Evolutionary conservation across 2,797 vertebrate genomes (phyloP), one percentile per base, ranked within the genome.

Genomic region (Periophthalmus magnuspinnatus): DNA sequence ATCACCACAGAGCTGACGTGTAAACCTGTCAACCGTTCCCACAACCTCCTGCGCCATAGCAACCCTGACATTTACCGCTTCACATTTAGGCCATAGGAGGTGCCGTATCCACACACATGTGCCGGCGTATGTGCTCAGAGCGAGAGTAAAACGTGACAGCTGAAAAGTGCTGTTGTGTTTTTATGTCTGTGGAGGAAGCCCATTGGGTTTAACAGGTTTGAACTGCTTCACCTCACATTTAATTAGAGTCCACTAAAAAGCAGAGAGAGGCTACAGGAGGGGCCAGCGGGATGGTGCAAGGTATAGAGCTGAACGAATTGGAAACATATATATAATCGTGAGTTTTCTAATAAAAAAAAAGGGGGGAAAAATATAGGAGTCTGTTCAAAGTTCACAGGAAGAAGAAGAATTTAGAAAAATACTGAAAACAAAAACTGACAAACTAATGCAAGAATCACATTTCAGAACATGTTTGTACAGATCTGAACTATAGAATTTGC

Each of bases 181-280:
- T 70, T 24, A 50, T 65, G 5, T 76, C 38, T 58, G 50, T 33
- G 19, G 65, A 69, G 54, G 71, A 76, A 80, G 32, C 73, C 78
- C 38, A 62, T 74, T 79, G 0, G 2, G 7, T 65, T 71, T 70
- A 63, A 69, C 41, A 0, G 0, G 8, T 61, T n/a, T 79, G 71
- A 86, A 81, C 76, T 76, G 36, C 56, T 75, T 76, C 81, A 76
- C 77, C 75, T 32, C 52, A 5, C 5, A 36, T 80, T 41, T 84
- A 67, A 82, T 73, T 70, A 74, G 24, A 74, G 36, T n/a, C 21
- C 24, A 41, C 33, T 48, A 45, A 64, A 57, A 28, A 24, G n/a
- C 24, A 57, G 55, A 8, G 50, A 2, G 7, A 8, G n/a, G 13
- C 10, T 14, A 16, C 13, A 13, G 0, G 11, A 41, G 11, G 38